Evolutionary conservation across 2,888 invertebrate genomes (phyloP), one percentile per base, ranked within the genome.

Genomic region (Metopia argyrocephala): DNA sequence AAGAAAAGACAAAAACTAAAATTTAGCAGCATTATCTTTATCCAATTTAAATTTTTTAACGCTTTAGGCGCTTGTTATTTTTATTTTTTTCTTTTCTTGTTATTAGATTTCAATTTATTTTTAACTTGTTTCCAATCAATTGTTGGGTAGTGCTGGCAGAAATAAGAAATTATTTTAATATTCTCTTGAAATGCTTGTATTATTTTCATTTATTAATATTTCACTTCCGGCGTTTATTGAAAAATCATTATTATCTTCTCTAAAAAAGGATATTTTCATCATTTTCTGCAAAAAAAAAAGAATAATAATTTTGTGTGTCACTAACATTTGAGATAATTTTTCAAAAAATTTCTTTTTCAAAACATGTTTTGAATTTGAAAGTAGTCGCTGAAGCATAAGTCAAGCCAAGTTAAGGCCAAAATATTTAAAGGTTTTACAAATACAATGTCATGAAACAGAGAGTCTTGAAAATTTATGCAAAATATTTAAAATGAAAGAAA

Each of bases 141-240:
- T 25, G 56, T 27, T 45, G 48, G 6, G 15, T 2, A 5, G 1
- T 20, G 46, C 7, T 25, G 20, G 9, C 9, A n/a, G 15, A 12
- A 46, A 5, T 46, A n/a, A 46, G 15, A 15, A 46, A 12, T n/a
- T n/a, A 46, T n/a, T 1, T n/a, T 2, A 46, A 46, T 21, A 21
- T 52, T 21, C 50, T 7, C 9, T 50, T 31, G 2, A 9, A 31
- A 3, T 18, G 21, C 5, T 74, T n/a, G 15, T 28, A 52, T 66
- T 25, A 66, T 59, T 78, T 50, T 45, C 12, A 75, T 70, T 75
- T 75, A 75, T 75, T 70, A 79, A 75, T 70, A 75, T 59, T 31
- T 65, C 45, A 25, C 79, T 75, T 66, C 61, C 70, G 75, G 79
- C 79, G 54, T 48, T 75, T 65, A 79, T 79, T 70, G 70, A 66